Evolutionary conservation across 2,113 vertebrate genomes (phyloP).

Genomic region (Beaufortia kweichowensis): DNA sequence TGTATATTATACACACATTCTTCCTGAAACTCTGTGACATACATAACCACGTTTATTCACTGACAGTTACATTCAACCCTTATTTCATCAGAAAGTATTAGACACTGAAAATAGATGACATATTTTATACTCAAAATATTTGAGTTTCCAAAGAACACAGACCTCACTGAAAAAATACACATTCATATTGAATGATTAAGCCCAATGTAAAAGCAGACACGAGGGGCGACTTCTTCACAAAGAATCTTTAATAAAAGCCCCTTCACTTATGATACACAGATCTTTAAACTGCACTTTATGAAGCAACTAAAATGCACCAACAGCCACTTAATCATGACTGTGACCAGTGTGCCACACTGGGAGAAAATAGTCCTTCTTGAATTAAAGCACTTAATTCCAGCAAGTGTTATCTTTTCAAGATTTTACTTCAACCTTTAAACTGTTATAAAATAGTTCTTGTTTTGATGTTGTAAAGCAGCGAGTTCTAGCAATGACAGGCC

Average conservation of each 20-base stretch:
- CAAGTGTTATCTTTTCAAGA: not conserved
- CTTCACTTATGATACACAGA: not conserved
- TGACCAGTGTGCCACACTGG: constrained; percentile 8
- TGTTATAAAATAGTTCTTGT: not conserved
- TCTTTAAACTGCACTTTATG: constrained; percentile 23
- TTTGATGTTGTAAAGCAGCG: constrained; percentile 25
- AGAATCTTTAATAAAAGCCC: constrained; percentile 12
- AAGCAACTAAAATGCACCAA: constrained; percentile 21
- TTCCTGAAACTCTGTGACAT: constrained; percentile 41
- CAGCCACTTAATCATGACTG: constrained; percentile 2
- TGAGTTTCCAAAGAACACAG: constrained; percentile 56
- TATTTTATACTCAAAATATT: constrained; percentile 58
- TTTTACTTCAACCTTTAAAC: constrained; percentile 22
- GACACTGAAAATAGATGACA: constrained; percentile 55
- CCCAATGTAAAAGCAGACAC: constrained; percentile 48
- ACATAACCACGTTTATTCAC: constrained; percentile 33
- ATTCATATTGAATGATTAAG: constrained; percentile 48
- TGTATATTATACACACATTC: constrained; percentile 51
- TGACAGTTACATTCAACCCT: constrained; percentile 55
- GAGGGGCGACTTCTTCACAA: constrained; percentile 12
- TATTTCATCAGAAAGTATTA: constrained; percentile 50
- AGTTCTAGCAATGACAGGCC: constrained; percentile 29
- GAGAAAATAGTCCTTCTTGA: constrained; percentile 24
- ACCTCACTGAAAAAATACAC: constrained; percentile 55
- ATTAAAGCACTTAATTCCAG: constrained; percentile 33